Percentiles rank a stretch among this genome's conserved stretches.
phyloP scores from a whole-genome alignment of 2,113 vertebrate species.

The Hassar affinis region DNA sequence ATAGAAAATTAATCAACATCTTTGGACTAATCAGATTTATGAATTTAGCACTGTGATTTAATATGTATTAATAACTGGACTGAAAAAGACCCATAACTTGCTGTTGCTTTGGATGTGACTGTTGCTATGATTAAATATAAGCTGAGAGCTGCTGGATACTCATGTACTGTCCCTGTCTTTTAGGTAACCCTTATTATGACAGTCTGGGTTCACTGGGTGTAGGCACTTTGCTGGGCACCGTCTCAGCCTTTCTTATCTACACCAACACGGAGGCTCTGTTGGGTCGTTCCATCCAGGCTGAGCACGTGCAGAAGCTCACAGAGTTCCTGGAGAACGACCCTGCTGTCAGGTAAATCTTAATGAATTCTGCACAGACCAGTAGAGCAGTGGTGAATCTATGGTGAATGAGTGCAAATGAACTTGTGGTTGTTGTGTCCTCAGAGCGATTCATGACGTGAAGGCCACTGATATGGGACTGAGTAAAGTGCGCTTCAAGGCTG shows the following conservation, averaged over 20 bases:
- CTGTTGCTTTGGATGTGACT: not conserved
- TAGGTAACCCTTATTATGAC: conserved; percentile 90
- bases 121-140: not conserved
- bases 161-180: not conserved
- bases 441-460: conserved; percentile 98
- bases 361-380: not conserved
- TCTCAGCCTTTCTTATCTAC: conserved; percentile 97
- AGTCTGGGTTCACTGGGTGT: conserved; percentile 91
- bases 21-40: not conserved
- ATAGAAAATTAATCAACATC: not conserved
- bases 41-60: not conserved
- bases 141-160: not conserved
- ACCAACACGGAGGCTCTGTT: conserved; percentile 94
- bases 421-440: conserved; percentile 56
- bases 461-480: conserved; percentile 95
- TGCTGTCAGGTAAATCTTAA: conserved; percentile 82
- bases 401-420: not conserved
- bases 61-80: not conserved
- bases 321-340: conserved; percentile 94
- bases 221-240: conserved; percentile 85
- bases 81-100: not conserved
- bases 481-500: conserved; percentile 98
- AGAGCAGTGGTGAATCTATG: not conserved
- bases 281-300: conserved; percentile 91
- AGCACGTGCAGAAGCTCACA: conserved; percentile 90